Evolutionary conservation across 1,140 invertebrate species (phyloP).

Genomic region (Druon quercuslanigerum): DNA sequence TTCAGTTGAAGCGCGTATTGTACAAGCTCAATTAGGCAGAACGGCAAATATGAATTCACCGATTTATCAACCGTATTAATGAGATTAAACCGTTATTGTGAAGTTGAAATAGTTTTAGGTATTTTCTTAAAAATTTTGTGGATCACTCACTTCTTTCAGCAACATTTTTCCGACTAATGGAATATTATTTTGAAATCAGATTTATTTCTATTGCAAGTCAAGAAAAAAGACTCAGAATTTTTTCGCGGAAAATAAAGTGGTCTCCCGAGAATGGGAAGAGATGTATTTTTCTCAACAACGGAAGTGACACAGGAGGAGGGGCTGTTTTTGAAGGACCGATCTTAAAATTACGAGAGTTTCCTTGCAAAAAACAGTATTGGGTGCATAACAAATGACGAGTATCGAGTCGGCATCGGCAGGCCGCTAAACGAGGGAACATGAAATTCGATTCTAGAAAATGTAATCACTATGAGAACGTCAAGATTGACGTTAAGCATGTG

Average conservation of each 20-base stretch:
- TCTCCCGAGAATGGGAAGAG: not conserved
- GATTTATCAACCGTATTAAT: conserved; percentile 11
- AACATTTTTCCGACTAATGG: not conserved
- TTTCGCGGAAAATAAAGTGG: not conserved
- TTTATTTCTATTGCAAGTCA: not conserved
- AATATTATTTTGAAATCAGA: not conserved
- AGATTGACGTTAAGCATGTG: conserved; percentile 11
- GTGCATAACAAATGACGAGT: not conserved
- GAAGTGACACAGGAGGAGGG: conserved; percentile 36
- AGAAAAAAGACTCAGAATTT: not conserved
- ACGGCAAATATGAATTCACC: not conserved
- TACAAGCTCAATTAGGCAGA: not conserved
- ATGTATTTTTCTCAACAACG: conserved; percentile 47
- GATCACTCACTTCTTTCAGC: not conserved
- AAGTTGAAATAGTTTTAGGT: not conserved
- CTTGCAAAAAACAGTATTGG: conserved; percentile 15
- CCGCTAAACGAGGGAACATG: conserved; percentile 20
- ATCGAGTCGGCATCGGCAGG: conserved; percentile 13
- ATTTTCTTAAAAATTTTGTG: no score
- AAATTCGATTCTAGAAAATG: conserved; percentile 21
- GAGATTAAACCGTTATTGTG: no score
- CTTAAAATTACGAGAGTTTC: conserved; percentile 44
- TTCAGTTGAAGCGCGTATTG: conserved; percentile 37
- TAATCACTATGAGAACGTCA: conserved; percentile 19
- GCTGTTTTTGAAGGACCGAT: conserved; percentile 48